Evolutionary conservation across 2,113 vertebrate genomes (phyloP).

Genomic region (Lathamus discolor): DNA sequence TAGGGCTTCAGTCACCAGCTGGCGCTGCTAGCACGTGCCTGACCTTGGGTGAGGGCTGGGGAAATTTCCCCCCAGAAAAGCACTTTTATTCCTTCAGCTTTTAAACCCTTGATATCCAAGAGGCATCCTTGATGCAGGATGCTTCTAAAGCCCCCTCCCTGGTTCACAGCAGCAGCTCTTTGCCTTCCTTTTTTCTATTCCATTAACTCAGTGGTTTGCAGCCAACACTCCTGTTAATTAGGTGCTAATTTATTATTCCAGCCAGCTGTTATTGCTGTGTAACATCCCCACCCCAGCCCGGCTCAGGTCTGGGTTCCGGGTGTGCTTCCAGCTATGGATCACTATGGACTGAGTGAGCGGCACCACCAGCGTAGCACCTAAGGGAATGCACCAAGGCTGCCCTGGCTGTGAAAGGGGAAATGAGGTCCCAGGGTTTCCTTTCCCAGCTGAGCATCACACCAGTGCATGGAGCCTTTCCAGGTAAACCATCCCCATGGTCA

Average conservation of each 20-base stretch:
- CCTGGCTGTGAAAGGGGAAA: neutral
- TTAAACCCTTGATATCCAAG: neutral
- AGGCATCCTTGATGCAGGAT: neutral
- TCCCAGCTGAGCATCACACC: neutral
- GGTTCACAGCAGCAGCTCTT: neutral
- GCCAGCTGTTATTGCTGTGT: neutral
- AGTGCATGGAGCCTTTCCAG: neutral
- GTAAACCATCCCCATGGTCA: neutral
- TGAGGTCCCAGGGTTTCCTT: neutral
- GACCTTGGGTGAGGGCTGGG: neutral
- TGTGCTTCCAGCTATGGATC: neutral
- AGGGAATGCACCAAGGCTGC: neutral
- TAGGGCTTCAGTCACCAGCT: neutral
- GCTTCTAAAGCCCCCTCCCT: neutral
- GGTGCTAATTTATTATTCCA: conserved; percentile 38
- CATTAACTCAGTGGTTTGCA: conserved; percentile 28
- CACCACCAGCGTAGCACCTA: neutral
- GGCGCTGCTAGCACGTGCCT: neutral
- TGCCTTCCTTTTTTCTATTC: neutral
- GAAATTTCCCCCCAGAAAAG: neutral
- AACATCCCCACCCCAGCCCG: neutral
- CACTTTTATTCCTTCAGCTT: neutral
- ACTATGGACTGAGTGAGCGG: neutral
- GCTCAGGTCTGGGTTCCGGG: neutral
- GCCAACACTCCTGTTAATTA: conserved; percentile 15